Percentiles rank a stretch among this genome's conserved stretches.
Evolutionary conservation across 2,888 invertebrate species (phyloP).

Genomic region (Rhaphigaster nebulosa): DNA sequence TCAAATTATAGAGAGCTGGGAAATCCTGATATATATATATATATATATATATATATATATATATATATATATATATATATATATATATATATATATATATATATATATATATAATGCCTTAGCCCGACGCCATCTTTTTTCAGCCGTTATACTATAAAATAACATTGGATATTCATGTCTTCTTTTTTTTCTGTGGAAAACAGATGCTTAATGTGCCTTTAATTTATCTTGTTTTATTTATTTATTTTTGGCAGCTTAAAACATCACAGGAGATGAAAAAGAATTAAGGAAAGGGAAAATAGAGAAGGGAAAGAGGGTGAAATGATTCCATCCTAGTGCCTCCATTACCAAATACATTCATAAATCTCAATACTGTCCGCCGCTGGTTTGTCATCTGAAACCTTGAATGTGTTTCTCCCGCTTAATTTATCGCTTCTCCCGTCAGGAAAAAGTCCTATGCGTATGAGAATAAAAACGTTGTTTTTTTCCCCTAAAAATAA

Average conservation of each 20-base stretch:
- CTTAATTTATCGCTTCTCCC: slow-evolving; percentile 27
- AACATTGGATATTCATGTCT: too few species aligned
- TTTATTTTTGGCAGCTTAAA: not conserved
- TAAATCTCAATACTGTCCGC: slow-evolving; percentile 38
- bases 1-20: too few species aligned
- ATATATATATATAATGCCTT: too few species aligned
- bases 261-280: not conserved
- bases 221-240: not conserved
- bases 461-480: not conserved
- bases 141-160: too few species aligned
- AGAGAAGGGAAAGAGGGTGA: not conserved
- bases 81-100: too few species aligned
- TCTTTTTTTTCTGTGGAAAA: too few species aligned
- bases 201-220: too few species aligned
- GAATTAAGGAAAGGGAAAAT: not conserved
- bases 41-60: too few species aligned
- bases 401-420: slow-evolving; percentile 43
- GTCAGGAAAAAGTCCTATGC: slow-evolving; percentile 24
- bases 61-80: too few species aligned
- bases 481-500: not conserved
- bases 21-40: too few species aligned
- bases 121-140: too few species aligned
- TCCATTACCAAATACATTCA: slow-evolving; percentile 49
- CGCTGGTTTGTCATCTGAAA: slow-evolving; percentile 44
- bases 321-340: slow-evolving; percentile 42